These are phyloP conservation scores for Porites lutea DNA, from an alignment of 64 coral and sea anemone genomes.

Conservation along the genomic window DNA sequence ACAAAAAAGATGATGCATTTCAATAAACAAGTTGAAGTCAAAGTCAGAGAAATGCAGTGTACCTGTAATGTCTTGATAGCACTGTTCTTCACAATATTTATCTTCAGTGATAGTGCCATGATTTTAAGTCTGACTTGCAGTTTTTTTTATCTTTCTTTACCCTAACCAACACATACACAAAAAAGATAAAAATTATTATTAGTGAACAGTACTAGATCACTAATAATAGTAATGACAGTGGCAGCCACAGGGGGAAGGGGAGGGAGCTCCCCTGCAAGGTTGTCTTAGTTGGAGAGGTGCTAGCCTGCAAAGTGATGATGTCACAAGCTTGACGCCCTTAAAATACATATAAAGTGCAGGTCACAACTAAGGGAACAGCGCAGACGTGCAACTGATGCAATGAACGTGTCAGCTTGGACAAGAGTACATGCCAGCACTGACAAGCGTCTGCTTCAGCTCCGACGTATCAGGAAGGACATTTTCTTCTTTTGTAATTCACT, in stretches of 20 bases:
- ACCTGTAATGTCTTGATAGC: slow-evolving; percentile 82
- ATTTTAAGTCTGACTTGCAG: background rate
- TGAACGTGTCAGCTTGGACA: too few relatives aligned
- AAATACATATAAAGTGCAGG: too few relatives aligned
- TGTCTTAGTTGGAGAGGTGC: too few relatives aligned
- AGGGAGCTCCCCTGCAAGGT: too few relatives aligned
- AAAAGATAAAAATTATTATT: background rate
- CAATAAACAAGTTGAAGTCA: background rate
- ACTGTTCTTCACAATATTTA: slow-evolving; percentile 81
- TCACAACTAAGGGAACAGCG: too few relatives aligned
- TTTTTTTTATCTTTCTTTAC: background rate
- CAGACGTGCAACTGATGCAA: too few relatives aligned
- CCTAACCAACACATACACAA: background rate
- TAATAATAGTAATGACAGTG: background rate
- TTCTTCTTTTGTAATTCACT: too few relatives aligned
- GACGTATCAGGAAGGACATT: too few relatives aligned
- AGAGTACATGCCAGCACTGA: too few relatives aligned
- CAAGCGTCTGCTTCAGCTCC: too few relatives aligned
- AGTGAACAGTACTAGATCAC: background rate
- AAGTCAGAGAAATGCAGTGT: background rate
- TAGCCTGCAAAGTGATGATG: too few relatives aligned
- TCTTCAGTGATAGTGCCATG: slow-evolving; percentile 82
- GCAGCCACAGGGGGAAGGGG: background rate
- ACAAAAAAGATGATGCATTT: background rate
- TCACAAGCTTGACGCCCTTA: too few relatives aligned